Base-by-base conservation (phyloP, 2,888 invertebrate species). In the Melitaea athalia region DNA sequence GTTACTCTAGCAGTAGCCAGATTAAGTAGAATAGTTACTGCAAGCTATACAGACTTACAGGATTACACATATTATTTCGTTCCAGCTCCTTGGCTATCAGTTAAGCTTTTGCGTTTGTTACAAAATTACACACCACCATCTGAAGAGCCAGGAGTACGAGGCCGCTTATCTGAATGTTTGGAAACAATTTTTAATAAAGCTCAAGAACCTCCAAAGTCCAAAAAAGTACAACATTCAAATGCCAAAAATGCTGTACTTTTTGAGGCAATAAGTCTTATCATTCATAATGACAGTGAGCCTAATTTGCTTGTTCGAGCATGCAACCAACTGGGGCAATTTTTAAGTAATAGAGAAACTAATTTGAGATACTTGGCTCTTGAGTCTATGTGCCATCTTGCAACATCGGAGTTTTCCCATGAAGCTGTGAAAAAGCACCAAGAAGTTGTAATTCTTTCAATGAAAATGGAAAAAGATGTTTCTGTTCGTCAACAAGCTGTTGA, bases 11-110 rank as follows among this genome's bases (percentile, higher is more conserved):
- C 99, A 69, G 99, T 99, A 60, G 99, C 99, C 31, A 95, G 99
- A 80, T 94, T 99, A 52, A 99, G 98, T 86, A 94, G 99, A 84
- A 99, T 99, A 93, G 99, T 99, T 8, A 99, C 99, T 66, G 98
- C 99, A 60, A 99, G 99, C 83, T 99, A 99, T 85, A 99, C 99
- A 77, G 99, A 99, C 93, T 94, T 99, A 75, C 99, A 99, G 93
- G 99, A 99, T 92, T 99, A 99, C 87, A 99, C 99, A 5, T 99
- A 99, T 89, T 99, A 99, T 88, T 99, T 99, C 94, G 99, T 99
- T 72, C 99, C 99, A 77, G 99, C 99, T n/a, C 99, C 99, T 15
- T 99, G 99, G 99, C 94, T 99, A 47, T 99, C 99, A 69, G 99
- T 99, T 17, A 99, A 99, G 91, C 93, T 99, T 68, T 93, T 99